These are phyloP conservation scores for Zaprionus kolodkinae DNA, from an alignment of 1,140 invertebrate species.

Conservation along the genomic window DNA sequence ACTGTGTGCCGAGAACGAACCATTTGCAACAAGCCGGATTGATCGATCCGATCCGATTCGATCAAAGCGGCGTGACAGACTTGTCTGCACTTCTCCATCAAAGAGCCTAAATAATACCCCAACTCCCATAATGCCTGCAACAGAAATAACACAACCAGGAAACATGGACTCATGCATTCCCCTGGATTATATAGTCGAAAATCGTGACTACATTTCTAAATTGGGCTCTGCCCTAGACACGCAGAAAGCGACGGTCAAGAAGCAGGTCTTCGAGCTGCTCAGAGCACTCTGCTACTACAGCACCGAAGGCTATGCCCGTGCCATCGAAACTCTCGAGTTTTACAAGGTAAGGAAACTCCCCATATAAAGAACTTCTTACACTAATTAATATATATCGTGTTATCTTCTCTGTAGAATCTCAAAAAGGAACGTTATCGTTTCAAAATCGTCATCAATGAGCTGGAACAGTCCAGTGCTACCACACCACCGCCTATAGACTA, in stretches of 20 bases:
- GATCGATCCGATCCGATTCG: slow-evolving; percentile 47
- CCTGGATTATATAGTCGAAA: slow-evolving; percentile 96
- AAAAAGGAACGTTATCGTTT: slow-evolving; percentile 94
- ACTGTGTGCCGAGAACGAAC: slow-evolving; percentile 23
- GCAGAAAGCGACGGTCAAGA: slow-evolving; percentile 93
- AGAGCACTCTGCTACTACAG: slow-evolving; percentile 96
- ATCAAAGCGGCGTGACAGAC: slow-evolving; percentile 45
- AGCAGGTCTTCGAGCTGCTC: slow-evolving; percentile 95
- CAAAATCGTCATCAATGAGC: slow-evolving; percentile 93
- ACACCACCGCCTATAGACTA: slow-evolving; percentile 88
- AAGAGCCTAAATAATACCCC: background rate
- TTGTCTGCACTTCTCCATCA: background rate
- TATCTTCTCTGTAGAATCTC: slow-evolving; percentile 86
- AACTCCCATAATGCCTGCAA: background rate
- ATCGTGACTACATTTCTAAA: slow-evolving; percentile 95
- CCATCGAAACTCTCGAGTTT: slow-evolving; percentile 93
- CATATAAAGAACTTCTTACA: background rate
- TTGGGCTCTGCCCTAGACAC: slow-evolving; percentile 95
- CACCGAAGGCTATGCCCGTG: slow-evolving; percentile 92
- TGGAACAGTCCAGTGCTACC: slow-evolving; percentile 89
- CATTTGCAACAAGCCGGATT: slow-evolving; percentile 66
- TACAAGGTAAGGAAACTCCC: slow-evolving; percentile 90
- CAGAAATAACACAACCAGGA: slow-evolving; percentile 4
- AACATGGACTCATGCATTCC: slow-evolving; percentile 94
- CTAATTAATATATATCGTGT: background rate